phyloP scores from a whole-genome alignment of 2,113 vertebrate species.

The Melozone crissalis region DNA sequence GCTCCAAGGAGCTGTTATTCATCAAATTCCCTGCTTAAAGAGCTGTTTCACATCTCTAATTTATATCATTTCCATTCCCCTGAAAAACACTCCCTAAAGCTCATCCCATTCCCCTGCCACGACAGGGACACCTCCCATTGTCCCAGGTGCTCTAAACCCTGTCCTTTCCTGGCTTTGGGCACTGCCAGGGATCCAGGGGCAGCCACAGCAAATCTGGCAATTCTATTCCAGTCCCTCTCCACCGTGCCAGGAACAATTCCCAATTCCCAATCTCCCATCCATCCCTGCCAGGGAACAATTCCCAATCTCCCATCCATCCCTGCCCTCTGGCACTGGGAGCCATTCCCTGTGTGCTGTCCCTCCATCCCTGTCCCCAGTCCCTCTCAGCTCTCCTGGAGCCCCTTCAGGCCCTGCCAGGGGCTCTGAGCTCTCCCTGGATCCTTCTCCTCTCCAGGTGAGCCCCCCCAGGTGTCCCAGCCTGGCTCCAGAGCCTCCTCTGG shows the following conservation, averaged over 20 bases:
- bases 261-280: background rate
- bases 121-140: background rate
- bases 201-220: background rate
- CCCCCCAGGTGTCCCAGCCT: background rate
- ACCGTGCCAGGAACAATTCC: background rate
- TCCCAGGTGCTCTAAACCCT: background rate
- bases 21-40: background rate
- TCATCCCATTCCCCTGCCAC: background rate
- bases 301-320: background rate
- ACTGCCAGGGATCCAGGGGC: background rate
- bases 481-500: background rate
- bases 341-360: background rate
- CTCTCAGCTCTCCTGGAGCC: background rate
- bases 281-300: fast-evolving
- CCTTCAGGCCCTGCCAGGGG: background rate
- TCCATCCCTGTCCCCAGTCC: background rate
- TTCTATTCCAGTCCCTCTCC: no score
- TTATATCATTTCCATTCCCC: background rate
- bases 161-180: background rate
- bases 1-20: background rate
- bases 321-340: background rate
- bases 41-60: background rate
- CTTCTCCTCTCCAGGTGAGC: background rate
- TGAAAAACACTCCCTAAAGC: background rate
- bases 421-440: background rate